phyloP scores from a whole-genome alignment of 2,113 vertebrate genomes.

The Daphoenositta chrysoptera region DNA sequence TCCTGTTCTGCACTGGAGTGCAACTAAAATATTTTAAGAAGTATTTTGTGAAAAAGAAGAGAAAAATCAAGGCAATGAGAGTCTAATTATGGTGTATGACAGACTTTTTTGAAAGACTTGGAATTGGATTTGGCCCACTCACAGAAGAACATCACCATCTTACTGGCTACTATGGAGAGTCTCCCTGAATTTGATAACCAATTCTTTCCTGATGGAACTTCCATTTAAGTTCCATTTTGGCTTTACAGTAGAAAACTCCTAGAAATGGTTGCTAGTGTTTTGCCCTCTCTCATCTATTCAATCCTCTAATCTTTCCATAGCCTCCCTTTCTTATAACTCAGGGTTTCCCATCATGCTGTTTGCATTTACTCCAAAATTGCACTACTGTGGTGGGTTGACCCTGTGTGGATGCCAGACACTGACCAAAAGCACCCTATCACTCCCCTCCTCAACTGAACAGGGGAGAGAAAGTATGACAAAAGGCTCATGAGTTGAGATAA shows the following conservation, averaged over 20 bases:
- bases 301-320: neutral
- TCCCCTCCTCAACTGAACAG: neutral
- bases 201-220: neutral
- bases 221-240: neutral
- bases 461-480: neutral
- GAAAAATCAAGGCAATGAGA: neutral
- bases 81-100: no score
- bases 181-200: neutral
- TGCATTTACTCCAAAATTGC: neutral
- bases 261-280: neutral
- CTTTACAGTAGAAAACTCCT: neutral
- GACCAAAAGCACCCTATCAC: neutral
- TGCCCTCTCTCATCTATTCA: neutral
- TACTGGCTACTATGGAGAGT: neutral
- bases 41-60: neutral
- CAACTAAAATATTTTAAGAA: neutral
- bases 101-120: neutral
- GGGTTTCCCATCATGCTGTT: neutral
- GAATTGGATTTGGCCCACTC: neutral
- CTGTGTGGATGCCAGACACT: neutral
- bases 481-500: neutral
- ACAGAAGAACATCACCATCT: neutral
- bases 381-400: neutral
- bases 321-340: neutral
- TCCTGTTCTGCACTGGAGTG: neutral